Base-by-base conservation (phyloP, 2,888 invertebrate species). In the Parnassius mnemosyne region DNA sequence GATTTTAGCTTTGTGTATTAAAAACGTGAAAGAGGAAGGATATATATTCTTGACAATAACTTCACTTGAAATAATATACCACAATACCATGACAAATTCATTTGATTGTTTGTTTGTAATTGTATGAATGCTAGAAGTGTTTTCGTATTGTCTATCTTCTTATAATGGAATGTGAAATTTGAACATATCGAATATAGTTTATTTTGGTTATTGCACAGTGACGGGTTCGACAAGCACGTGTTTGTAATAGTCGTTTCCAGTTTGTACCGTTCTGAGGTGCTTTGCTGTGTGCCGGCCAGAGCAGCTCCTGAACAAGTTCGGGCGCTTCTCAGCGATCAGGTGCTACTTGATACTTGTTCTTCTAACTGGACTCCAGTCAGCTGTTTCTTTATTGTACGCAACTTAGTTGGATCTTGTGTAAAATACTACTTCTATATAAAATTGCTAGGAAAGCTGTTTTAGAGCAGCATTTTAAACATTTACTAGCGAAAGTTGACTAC, bases 321-420 rank as follows among this genome's bases (percentile, higher is more conserved):
- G 86, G 79, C 87, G 85, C 87, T 87, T 85, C 85, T 83, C 82
- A 81, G 76, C 84, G 80, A 80, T 87, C 88, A 87, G 87, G 88
- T 89, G 87, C 85, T 85, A 84, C 85, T 84, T 81, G 83, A 87
- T 86, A 88, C 89, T 83, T 78, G 89, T 89, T 87, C 89, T 85
- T 87, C 89, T 90, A 89, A 90, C 90, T 88, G 89, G 88, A 88
- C 83, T 85, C 74, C 76, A 76, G 87, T 88, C 89, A 90, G 89
- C 89, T 89, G 89, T 82, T 84, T 75, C 79, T 76, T 78, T 72
- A 72, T 75, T 70, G 55, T 71, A 68, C 70, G 66, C 67, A 53
- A 61, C 63, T 70, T 66, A 49, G 44, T 63, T 34, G 34, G 34
- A 5, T 34, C 34, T 7, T 34, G 34, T 34, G 34, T 34, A 34